Evolutionary conservation across 2,113 vertebrate species (phyloP).

Genomic region (Bos indicus): DNA sequence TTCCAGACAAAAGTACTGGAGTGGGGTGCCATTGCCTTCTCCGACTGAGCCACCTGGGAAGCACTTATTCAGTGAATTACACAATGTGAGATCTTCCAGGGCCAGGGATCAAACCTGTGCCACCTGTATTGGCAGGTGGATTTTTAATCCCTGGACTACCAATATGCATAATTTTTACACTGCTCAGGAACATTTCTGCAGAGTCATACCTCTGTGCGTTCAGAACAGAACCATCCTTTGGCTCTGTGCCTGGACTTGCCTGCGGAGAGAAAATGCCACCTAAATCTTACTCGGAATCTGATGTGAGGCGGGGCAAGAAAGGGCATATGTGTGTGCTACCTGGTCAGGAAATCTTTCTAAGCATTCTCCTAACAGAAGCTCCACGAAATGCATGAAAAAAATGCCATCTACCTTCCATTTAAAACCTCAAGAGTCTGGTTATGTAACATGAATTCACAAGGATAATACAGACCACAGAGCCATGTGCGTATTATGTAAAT

Average conservation of each 20-base stretch:
- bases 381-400: rapidly evolving
- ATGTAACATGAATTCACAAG: rapidly evolving
- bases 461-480: rapidly evolving
- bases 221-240: neutral
- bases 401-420: rapidly evolving
- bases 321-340: rapidly evolving
- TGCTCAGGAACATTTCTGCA: neutral
- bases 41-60: neutral
- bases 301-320: rapidly evolving
- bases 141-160: neutral
- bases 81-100: neutral
- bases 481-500: rapidly evolving
- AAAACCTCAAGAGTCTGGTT: too few relatives aligned
- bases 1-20: too few relatives aligned
- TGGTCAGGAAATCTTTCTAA: neutral
- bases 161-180: neutral
- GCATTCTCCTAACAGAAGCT: neutral
- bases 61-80: neutral
- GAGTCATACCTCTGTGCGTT: neutral
- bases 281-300: neutral
- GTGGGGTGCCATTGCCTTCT: too few relatives aligned
- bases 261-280: too few relatives aligned
- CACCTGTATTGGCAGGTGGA: neutral
- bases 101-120: neutral
- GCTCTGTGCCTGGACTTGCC: neutral